phyloP scores from a whole-genome alignment of 1,140 invertebrate genomes.

The Panagrolaimus sp. region DNA sequence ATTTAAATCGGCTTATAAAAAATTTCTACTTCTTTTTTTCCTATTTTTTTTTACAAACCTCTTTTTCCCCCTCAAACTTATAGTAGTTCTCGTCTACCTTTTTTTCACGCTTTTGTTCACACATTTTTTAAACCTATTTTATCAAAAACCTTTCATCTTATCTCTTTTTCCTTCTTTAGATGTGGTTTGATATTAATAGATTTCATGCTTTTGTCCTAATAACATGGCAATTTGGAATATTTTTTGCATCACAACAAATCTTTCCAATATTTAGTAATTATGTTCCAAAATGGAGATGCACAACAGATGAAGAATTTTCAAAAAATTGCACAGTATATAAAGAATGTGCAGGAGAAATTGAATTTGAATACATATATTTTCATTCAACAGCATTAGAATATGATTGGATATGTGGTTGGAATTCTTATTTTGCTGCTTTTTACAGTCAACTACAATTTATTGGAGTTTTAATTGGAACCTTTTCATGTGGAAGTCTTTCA shows the following conservation, averaged over 20 bases:
- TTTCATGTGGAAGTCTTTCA: conserved; percentile 42
- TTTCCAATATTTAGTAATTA: conserved; percentile 57
- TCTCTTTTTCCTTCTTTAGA: conserved; percentile 16
- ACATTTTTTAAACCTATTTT: background rate
- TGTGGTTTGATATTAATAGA: conserved; percentile 54
- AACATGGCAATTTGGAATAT: conserved; percentile 54
- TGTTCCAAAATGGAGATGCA: conserved; percentile 50
- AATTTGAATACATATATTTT: conserved; percentile 37
- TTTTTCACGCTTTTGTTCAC: too few relatives aligned
- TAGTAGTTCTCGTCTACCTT: background rate
- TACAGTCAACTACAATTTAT: conserved; percentile 35
- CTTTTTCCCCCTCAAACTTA: too few relatives aligned
- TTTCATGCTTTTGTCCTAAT: conserved; percentile 49
- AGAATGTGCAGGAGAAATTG: conserved; percentile 24
- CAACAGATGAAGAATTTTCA: conserved; percentile 24
- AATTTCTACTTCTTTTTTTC: too few relatives aligned
- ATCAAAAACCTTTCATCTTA: conserved; percentile 13
- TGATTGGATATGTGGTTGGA: conserved; percentile 42
- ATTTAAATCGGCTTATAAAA: too few relatives aligned
- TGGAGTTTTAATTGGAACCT: conserved; percentile 46
- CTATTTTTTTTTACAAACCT: too few relatives aligned
- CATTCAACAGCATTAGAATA: conserved; percentile 49
- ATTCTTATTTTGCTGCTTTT: conserved; percentile 38
- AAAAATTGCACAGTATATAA: conserved; percentile 39
- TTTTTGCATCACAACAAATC: conserved; percentile 54